Evolutionary conservation across 2,797 vertebrate genomes (phyloP), one percentile per base, ranked within the genome.

Genomic region (Syngnathus acus): DNA sequence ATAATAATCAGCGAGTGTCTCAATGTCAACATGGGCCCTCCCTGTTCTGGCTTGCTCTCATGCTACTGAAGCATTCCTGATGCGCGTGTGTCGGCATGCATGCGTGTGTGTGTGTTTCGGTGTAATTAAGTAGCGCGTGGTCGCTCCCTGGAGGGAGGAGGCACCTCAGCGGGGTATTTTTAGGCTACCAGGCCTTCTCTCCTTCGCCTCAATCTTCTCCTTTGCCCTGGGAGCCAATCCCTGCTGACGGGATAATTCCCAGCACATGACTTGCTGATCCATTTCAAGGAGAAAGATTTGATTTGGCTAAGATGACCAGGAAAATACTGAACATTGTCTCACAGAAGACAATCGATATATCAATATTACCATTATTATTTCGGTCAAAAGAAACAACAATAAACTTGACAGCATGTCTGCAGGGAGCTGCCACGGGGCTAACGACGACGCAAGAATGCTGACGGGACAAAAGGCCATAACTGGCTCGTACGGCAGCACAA

Each of bases 401-500:
- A 32, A 26, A 26, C 26, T 26, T 32, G 26, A 32, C 26, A 32
- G 26, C 42, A 11, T 43, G 11, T 43, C 42, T 43, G 84, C 86
- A 65, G 86, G 86, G 39, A 89, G 85, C 83, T 85, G 85, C 83
- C 84, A 81, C 86, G 68, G 84, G 88, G 88, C 83, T 80, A 82
- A 78, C 21, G 2, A 83, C 88, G 83, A 84, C 69, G 53, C 82
- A 89, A 86, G 88, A 89, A 89, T 87, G 86, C 85, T 80, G 76
- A 73, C 68, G 74, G 84, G 87, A 87, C 86, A 93, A 93, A 57
- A 92, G 80, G 79, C 78, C 84, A 62, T 86, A 89, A 87, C 85
- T 86, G 89, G 86, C 87, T 91, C 90, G 88, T 86, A 89, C 84
- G 82, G 77, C 70, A 80, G 65, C 68, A 87, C 82, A 91, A 91